A percentile compares a stretch with the other conserved stretches of the same genome.
Evolutionary conservation across 2,113 vertebrate genomes (phyloP).

Genomic region (Brachyhypopomus gauderio): DNA sequence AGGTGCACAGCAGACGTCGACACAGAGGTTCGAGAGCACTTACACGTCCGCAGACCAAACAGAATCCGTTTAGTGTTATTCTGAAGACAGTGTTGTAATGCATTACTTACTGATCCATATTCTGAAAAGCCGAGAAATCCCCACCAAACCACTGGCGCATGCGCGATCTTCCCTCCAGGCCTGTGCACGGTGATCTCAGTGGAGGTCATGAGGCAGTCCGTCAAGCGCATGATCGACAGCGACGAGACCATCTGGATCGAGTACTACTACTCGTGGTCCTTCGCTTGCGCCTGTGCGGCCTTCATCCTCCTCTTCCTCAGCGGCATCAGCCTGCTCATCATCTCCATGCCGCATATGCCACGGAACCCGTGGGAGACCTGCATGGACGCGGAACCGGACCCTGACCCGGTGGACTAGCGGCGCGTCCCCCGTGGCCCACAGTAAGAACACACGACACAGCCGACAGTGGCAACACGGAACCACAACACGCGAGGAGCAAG

Average conservation of each 20-base stretch:
- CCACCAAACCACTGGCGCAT: slow-evolving; percentile 11
- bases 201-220: slow-evolving; percentile 95
- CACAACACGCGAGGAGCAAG: neutral
- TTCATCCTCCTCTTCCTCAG: slow-evolving; percentile 91
- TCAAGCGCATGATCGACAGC: slow-evolving; percentile 94
- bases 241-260: slow-evolving; percentile 92
- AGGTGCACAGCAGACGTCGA: neutral
- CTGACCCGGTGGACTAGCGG: slow-evolving; percentile 77
- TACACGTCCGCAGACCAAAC: neutral
- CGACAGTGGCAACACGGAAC: neutral
- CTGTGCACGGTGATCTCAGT: slow-evolving; percentile 94
- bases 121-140: slow-evolving; percentile 32
- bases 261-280: slow-evolving; percentile 95
- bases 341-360: slow-evolving; percentile 97
- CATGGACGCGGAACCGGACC: slow-evolving; percentile 95
- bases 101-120: slow-evolving; percentile 18
- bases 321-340: slow-evolving; percentile 84
- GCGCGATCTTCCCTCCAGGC: slow-evolving; percentile 70
- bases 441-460: slow-evolving; percentile 15
- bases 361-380: slow-evolving; percentile 97
- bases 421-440: neutral
- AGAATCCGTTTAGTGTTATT: neutral
- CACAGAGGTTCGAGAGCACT: neutral
- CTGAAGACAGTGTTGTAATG: neutral
- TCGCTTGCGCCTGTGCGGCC: slow-evolving; percentile 88